Evolutionary conservation across 1,140 invertebrate species (phyloP), one percentile per base, ranked within the genome.

Genomic region (Temnothorax curvispinosus): DNA sequence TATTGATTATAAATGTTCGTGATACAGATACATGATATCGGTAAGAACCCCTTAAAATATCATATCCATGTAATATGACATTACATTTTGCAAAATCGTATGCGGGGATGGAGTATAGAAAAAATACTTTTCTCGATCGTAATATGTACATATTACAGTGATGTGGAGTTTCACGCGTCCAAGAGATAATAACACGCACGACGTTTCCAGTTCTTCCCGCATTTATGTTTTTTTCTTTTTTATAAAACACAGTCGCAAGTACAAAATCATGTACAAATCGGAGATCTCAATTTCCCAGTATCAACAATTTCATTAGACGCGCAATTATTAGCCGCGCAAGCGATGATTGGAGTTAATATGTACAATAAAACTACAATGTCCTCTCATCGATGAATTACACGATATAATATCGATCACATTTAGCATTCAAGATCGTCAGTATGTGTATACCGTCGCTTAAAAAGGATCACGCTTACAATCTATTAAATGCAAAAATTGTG

Each of bases 1-100:
- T 90, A 90, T 89, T 90, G 88, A 87, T 90, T 90, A 90, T 38
- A 90, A 89, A 89, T 87, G 76, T 69, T 89, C 60, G 60, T 64
- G 64, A 64, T 90, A 85, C 78, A 88, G 54, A 87, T 81, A 74
- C 58, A 75, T 69, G 41, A 89, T 90, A 80, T 76, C 62, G 85
- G 47, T 75, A 18, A 27, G 44, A 50, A 90, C 27, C 44, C 21
- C 54, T 89, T 90, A 89, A 87, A 75, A 87, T 72, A 67, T 52
- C 60, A 82, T 76, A 76, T 87, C 80, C 41, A 60, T 60, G 64
- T 86, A 76, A 74, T 62, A 41, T n/a, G n/a, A 41, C 41, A 64
- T 76, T 76, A 72, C 56, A 85, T 58, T 50, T 47, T 18, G 47
- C 21, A 64, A 62, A 85, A 47, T 18, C 6, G 56, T 41, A 67